A percentile compares a stretch with the other conserved stretches of the same genome.
phyloP scores from a whole-genome alignment of 2,113 vertebrate genomes.

The Mixornis gularis region DNA sequence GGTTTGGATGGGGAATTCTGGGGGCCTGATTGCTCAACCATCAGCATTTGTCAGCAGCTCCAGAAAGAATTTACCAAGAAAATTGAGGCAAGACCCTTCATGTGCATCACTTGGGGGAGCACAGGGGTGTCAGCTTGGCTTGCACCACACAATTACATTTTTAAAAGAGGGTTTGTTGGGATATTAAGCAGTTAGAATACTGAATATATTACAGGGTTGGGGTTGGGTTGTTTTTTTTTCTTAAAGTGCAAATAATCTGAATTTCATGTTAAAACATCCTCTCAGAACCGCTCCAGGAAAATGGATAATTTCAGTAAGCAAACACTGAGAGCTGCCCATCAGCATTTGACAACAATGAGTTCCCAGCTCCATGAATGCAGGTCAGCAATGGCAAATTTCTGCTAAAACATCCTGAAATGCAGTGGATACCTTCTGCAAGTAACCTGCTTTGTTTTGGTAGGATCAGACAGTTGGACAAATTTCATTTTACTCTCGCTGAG shows the following conservation, averaged over 20 bases:
- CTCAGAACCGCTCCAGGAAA: constrained; percentile 67
- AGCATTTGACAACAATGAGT: constrained; percentile 76
- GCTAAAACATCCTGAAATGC: not conserved
- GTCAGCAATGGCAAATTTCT: constrained; percentile 65
- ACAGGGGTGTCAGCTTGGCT: not conserved
- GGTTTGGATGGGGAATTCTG: constrained; percentile 34
- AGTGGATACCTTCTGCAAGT: not conserved
- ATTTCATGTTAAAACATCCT: not conserved
- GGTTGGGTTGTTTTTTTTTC: not conserved
- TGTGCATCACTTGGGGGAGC: not conserved
- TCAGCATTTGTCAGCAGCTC: constrained; percentile 74
- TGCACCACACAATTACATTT: not conserved
- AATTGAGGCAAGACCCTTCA: constrained; percentile 73
- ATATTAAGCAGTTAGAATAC: not conserved
- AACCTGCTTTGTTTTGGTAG: constrained; percentile 66
- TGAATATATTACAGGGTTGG: not conserved
- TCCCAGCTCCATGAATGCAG: constrained; percentile 76
- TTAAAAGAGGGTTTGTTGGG: not conserved
- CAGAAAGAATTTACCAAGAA: constrained; percentile 80
- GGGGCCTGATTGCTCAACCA: constrained; percentile 33
- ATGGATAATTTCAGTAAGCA: constrained; percentile 83
- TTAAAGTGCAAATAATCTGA: not conserved
- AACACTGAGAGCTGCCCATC: constrained; percentile 74
- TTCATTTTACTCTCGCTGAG: constrained; percentile 74
- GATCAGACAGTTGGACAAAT: constrained; percentile 74